Base-by-base conservation (phyloP, 1,140 invertebrate species). In the Thaumetopoea pityocampa region DNA sequence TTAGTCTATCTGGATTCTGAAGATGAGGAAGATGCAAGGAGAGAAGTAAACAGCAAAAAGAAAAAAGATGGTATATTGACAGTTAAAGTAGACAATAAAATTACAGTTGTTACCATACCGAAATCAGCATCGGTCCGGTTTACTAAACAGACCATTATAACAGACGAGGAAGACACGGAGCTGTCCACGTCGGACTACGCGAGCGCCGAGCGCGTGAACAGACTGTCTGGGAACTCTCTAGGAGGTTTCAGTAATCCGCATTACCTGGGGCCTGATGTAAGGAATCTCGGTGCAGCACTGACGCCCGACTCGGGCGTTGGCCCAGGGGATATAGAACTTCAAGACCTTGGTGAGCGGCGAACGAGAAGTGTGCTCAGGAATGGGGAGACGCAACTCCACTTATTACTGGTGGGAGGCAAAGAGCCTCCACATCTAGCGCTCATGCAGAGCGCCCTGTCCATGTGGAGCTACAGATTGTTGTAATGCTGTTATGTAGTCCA, bases 211-310 rank as follows among this genome's bases (percentile, higher is more conserved):
- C 88, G 89, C 0, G 78, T 90, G 1, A 89, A 89, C 66, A 85
- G 67, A 63, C 72, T 74, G 57, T 89, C 67, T 46, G 90, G 67
- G 41, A 87, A 59, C 65, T 88, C 89, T 54, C 81, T 34, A 70
- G 90, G 90, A 70, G 90, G 90, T 0, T 92, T 92, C 53, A 91
- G 90, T 40, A 93, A 93, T 66, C 92, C 91, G 1, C 92, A 93
- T 53, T 93, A 93, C 51, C 65, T 92, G 22, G 91, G 90, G 0
- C 85, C 91, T 2, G 90, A 91, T 41, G 86, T 90, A 3, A 47
- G 69, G 7, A 55, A 47, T 1, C 40, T 78, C 2, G 68, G 67
- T 0, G 42, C 48, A 3, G 69, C 71, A 2, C 27, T 70, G 22
- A 78, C 73, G 0, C 77, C 73, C 0, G 77, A 77, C 35, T 74